Evolutionary conservation across 2,113 vertebrate species (phyloP), one percentile per base, ranked within the genome.

Genomic region (Oryzias curvinotus): DNA sequence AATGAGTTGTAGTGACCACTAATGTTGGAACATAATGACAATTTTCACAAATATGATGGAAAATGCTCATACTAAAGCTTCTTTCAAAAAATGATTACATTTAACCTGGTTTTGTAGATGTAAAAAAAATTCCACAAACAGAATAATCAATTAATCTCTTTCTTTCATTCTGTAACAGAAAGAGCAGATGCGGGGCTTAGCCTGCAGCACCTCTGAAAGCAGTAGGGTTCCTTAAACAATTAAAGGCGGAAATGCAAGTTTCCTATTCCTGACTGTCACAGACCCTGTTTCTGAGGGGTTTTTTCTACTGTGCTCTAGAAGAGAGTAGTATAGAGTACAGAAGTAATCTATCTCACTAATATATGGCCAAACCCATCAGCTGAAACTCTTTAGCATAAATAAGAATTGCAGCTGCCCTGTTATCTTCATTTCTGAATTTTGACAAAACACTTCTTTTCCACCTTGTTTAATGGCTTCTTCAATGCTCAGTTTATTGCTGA

Each of bases 381-480:
- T 67, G 52, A 68, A 74, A 73, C 65, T 28, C 48, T 75, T 76
- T 51, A 61, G 62, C 25, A 57, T 80, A 73, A 85, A 69, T 77
- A 77, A 75, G 75, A 66, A 66, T 42, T 57, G 59, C 53, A 57
- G 68, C 64, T 54, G 14, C 19, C 19, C 52, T 65, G 50, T 18
- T 67, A 70, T 72, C 82, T 55, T 62, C 49, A 82, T 71, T 68
- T 6, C 65, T 48, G 61, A 75, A 76, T 80, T 77, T 71, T 54
- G 60, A 60, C 65, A 77, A 58, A 49, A 51, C 48, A 17, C 49
- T 80, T 58, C 67, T 73, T 76, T 77, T 80, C 77, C 68, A 65
- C 72, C 77, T 72, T 77, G 63, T 82, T 85, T 74, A 83, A 84
- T 81, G 62, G 67, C 13, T 78, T 78, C 68, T 75, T 65, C 21